These are phyloP conservation scores for Arctopsyche grandis DNA, from an alignment of 1,140 invertebrate species.

Conservation along the genomic window DNA sequence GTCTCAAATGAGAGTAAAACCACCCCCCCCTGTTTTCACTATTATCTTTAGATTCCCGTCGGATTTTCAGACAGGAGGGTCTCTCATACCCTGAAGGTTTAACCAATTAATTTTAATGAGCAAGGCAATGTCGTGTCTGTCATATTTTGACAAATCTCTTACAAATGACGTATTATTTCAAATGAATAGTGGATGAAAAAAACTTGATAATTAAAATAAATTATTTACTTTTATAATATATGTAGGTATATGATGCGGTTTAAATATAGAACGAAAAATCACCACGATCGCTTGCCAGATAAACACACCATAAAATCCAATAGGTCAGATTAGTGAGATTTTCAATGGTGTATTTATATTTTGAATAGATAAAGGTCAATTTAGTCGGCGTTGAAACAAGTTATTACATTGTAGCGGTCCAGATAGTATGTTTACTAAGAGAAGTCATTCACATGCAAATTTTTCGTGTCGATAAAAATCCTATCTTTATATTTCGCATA, in stretches of 20 bases:
- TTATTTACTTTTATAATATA: background rate
- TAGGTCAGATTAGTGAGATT: too few relatives aligned
- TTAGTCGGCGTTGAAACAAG: too few relatives aligned
- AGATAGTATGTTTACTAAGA: background rate
- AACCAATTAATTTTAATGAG: slow-evolving; percentile 37
- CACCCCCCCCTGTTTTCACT: background rate
- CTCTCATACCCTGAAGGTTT: slow-evolving; percentile 1
- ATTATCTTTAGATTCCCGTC: background rate
- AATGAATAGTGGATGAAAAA: background rate
- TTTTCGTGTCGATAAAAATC: slow-evolving; percentile 2
- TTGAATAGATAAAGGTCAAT: too few relatives aligned
- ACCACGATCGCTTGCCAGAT: too few relatives aligned
- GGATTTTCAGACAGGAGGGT: background rate
- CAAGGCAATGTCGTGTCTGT: slow-evolving; percentile 1
- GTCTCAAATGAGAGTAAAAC: background rate
- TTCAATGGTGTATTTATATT: too few relatives aligned
- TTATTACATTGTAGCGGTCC: too few relatives aligned
- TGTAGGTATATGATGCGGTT: background rate
- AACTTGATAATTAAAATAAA: background rate
- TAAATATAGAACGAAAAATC: background rate
- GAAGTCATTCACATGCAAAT: background rate
- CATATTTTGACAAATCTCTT: slow-evolving; percentile 6
- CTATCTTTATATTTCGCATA: slow-evolving; percentile 3
- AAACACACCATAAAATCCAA: background rate
- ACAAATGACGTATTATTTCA: background rate